Base-by-base conservation (phyloP, 2,888 invertebrate species). In the Linyphia triangularis region DNA sequence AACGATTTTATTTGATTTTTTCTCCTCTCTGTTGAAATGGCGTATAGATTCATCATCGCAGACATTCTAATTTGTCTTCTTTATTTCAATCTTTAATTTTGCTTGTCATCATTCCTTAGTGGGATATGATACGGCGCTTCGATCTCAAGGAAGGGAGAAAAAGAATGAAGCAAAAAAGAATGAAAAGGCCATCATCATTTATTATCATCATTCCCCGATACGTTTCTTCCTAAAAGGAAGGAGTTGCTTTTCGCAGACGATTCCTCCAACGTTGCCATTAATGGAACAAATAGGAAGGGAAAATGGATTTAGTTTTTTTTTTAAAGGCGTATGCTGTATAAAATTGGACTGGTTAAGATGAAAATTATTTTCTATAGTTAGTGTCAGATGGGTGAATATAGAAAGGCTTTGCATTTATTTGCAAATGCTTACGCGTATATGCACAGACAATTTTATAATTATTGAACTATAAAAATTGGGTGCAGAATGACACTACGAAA, bases 31-130 rank as follows among this genome's bases (percentile, higher is more conserved):
- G 9, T 4, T 16, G 43, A 77, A 85, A 70, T 63, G 69, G 72
- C 78, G 85, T 72, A 85, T 72, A 85, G 78, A 85, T 85, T 78
- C 85, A 85, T 85, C 85, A 85, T 78, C 59, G 51, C 19, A 72
- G 85, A 79, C 85, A 69, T 78, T 63, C 85, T 85, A 85, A 85
- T 85, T 85, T 85, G 85, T 85, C 85, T 85, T 85, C 85, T 85
- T 85, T 85, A 85, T 85, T 85, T 79, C 85, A 85, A 85, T 85
- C 85, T 85, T 85, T 85, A 85, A 85, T 85, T 85, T 85, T 63
- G 78, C 78, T 78, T 78, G 70, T 85, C 85, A 85, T 72, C 72
- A 61, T 57, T n/a, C 82, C 59, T 61, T 26, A 63, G 43, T 10
- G 24, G 33, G 16, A 26, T 22, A 59, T 24, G 57, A 37, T 57